These are phyloP conservation scores for Menidia menidia DNA, from an alignment of 2,797 vertebrate species.

Conservation along the genomic window DNA sequence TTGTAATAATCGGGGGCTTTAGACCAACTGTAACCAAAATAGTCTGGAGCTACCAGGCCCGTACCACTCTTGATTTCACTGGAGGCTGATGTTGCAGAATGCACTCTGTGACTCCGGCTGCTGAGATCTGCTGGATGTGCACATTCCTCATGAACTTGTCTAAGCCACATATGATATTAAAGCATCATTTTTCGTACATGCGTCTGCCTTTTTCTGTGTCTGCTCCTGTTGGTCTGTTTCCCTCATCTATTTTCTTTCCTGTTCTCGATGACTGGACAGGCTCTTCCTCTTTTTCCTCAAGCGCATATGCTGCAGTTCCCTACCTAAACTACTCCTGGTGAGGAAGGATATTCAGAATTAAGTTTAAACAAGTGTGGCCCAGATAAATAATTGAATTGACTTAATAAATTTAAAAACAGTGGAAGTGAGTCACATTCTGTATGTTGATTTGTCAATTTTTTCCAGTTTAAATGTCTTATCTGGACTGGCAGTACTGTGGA, in stretches of 20 bases:
- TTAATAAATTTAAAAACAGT: too few species aligned
- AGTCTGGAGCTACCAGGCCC: slow-evolving; percentile 4
- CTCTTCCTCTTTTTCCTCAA: slow-evolving; percentile 3
- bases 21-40: background rate
- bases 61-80: background rate
- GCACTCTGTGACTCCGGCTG: slow-evolving; percentile 46
- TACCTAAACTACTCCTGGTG: background rate
- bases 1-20: background rate
- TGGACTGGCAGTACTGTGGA: background rate
- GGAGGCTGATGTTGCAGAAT: slow-evolving; percentile 39
- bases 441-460: too few species aligned
- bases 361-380: too few species aligned
- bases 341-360: too few species aligned
- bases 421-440: too few species aligned
- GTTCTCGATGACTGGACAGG: slow-evolving; percentile 5
- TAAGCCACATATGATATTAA: slow-evolving; percentile 44
- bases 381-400: too few species aligned
- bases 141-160: slow-evolving; percentile 60
- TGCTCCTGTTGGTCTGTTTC: slow-evolving; percentile 48
- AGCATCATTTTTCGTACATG: slow-evolving; percentile 28
- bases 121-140: slow-evolving; percentile 59
- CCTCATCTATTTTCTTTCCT: slow-evolving; percentile 47
- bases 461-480: background rate
- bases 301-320: slow-evolving; percentile 12
- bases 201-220: slow-evolving; percentile 6